Evolutionary conservation across 2,888 invertebrate genomes (phyloP), one percentile per base, ranked within the genome.

Genomic region (Troides oblongomaculatus): DNA sequence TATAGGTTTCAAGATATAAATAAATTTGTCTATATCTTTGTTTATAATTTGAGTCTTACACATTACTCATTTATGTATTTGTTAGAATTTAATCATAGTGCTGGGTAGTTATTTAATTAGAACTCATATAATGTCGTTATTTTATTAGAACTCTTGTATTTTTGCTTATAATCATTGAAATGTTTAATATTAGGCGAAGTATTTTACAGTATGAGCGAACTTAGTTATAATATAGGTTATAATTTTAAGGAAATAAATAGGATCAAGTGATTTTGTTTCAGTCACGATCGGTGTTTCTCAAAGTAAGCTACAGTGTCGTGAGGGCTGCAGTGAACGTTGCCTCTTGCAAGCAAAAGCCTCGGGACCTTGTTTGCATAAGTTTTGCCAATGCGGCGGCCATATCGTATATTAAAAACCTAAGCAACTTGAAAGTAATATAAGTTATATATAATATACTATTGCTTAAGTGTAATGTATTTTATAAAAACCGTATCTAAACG

Each of bases 351-450:
- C 60, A 25, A 39, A 60, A 53, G 60, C 23, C 4, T 57, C 56
- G 46, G 69, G 61, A 14, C 23, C 30, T n/a, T 69, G 68, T 25
- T 59, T 68, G 62, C 58, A 68, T 21, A 68, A 59, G 68, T 68
- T 62, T 46, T 68, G 68, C 23, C 46, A 63, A 8, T 68, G 68
- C 50, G 63, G 68, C 1, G 63, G 62, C 7, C 63, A 59, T 46
- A 59, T 21, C n/a, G 25, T 57, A n/a, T 68, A 62, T 59, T 58
- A 58, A 58, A 58, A 8, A 58, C 12, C 23, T 23, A 58, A 23
- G 1, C 23, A 58, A 23, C 21, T 23, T 10, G 23, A n/a, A 23
- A 21, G 7, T 56, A 7, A 21, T 5, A 30, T 30, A 30, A 30
- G 30, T 30, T 4, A 30, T 3, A 30, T 30, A 30, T 21, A 56